phyloP scores from a whole-genome alignment of 2,888 invertebrate genomes.

The Belgica antarctica region DNA sequence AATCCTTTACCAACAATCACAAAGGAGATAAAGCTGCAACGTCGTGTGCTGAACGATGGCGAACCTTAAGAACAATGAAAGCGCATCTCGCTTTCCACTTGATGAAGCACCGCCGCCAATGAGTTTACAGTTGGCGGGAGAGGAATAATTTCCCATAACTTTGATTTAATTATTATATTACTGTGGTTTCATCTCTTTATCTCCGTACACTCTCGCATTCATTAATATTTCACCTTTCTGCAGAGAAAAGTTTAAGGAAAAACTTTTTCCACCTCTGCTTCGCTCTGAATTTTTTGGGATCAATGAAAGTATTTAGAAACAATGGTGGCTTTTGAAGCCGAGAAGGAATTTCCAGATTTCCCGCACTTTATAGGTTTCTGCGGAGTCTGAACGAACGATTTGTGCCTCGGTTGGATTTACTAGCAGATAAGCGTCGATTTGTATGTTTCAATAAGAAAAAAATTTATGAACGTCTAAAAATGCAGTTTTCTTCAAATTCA shows the following conservation, averaged over 20 bases:
- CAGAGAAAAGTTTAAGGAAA: neutral
- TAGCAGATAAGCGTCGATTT: no score
- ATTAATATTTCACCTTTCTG: conserved; percentile 11
- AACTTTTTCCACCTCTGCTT: conserved; percentile 1
- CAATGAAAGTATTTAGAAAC: conserved; percentile 34
- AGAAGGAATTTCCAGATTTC: neutral
- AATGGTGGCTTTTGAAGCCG: conserved; percentile 26
- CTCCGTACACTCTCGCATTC: conserved; percentile 36
- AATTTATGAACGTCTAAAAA: no score
- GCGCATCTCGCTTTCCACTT: neutral
- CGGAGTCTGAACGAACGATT: conserved; percentile 7
- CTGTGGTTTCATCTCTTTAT: conserved; percentile 34
- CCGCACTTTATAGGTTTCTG: conserved; percentile 41
- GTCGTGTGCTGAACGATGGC: neutral
- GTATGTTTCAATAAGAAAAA: no score
- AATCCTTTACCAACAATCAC: neutral
- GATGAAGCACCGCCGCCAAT: neutral
- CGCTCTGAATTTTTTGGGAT: neutral
- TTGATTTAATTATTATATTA: conserved; percentile 41
- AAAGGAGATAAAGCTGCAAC: no score
- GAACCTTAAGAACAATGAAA: neutral
- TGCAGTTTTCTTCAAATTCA: no score
- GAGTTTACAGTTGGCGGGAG: neutral
- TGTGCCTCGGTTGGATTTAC: no score
- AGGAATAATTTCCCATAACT: neutral